phyloP scores from a whole-genome alignment of 2,797 vertebrate species.

The Poecilia gillii region DNA sequence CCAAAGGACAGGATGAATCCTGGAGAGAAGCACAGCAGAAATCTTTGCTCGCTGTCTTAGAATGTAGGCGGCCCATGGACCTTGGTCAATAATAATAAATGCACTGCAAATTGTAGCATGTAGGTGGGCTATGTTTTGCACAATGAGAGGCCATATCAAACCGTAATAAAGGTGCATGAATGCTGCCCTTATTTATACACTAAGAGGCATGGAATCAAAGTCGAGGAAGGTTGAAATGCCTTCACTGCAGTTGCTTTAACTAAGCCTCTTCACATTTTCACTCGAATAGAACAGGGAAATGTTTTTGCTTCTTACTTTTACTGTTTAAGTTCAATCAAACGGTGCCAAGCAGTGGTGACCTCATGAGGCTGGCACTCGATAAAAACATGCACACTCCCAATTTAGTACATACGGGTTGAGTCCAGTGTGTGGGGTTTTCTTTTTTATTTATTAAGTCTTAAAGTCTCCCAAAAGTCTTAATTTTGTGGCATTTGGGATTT shows the following conservation, averaged over 20 bases:
- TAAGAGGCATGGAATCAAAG: conserved; percentile 52
- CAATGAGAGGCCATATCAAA: conserved; percentile 59
- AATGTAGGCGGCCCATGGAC: conserved; percentile 61
- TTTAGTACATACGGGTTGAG: background rate
- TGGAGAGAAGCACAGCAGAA: conserved; percentile 55
- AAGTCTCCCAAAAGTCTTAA: background rate
- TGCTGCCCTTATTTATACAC: conserved; percentile 48
- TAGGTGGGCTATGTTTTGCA: conserved; percentile 59
- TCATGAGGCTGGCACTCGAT: background rate
- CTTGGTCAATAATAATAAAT: conserved; percentile 69
- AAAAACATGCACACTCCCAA: background rate
- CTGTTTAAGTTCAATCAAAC: conserved; percentile 32
- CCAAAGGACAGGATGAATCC: conserved; percentile 64
- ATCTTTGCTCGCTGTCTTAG: conserved; percentile 54
- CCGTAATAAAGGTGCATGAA: conserved; percentile 52
- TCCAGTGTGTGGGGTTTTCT: background rate
- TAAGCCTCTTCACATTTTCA: conserved; percentile 17
- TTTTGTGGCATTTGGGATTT: background rate
- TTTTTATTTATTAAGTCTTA: background rate
- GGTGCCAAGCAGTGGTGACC: background rate
- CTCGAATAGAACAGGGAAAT: conserved; percentile 11
- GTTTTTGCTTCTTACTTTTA: conserved; percentile 3
- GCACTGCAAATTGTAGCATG: conserved; percentile 63
- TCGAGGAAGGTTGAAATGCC: conserved; percentile 34
- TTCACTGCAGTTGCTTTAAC: conserved; percentile 30